These are phyloP conservation scores for Macaria liturata DNA, from an alignment of 2,888 invertebrate species.

Conservation along the genomic window DNA sequence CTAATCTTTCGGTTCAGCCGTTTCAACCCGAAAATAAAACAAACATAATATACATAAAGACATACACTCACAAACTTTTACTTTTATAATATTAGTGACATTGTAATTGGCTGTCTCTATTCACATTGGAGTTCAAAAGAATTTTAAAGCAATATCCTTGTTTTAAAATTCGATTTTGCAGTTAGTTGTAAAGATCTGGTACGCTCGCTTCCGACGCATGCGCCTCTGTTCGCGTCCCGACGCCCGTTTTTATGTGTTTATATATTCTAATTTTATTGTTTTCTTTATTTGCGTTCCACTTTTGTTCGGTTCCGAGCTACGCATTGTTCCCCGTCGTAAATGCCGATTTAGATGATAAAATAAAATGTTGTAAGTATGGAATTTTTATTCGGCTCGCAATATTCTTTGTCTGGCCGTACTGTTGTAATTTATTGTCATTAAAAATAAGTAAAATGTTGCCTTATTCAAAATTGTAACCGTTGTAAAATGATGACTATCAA, in stretches of 20 bases:
- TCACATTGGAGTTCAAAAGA: no score
- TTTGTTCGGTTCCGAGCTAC: constrained; percentile 79
- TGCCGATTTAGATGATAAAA: constrained; percentile 82
- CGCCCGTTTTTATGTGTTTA: constrained; percentile 80
- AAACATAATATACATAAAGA: no score
- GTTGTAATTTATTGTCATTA: constrained; percentile 51
- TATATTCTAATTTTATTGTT: constrained; percentile 84
- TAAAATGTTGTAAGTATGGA: constrained; percentile 75
- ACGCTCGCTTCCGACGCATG: constrained; percentile 57
- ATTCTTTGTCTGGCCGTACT: constrained; percentile 52
- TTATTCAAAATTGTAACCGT: no score
- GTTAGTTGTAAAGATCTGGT: no score
- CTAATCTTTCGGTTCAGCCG: no score
- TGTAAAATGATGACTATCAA: no score
- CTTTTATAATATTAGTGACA: no score
- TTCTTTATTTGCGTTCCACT: constrained; percentile 84
- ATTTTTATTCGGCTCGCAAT: constrained; percentile 64
- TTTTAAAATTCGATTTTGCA: no score
- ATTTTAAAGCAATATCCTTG: no score
- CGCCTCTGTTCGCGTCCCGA: constrained; percentile 59
- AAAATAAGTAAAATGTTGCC: constrained; percentile 32
- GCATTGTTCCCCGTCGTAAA: constrained; percentile 82
- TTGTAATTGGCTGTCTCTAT: no score
- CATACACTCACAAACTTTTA: no score
- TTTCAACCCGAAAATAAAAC: no score